Evolutionary conservation across 2,113 vertebrate species (phyloP).

Genomic region (Caranx ignobilis): DNA sequence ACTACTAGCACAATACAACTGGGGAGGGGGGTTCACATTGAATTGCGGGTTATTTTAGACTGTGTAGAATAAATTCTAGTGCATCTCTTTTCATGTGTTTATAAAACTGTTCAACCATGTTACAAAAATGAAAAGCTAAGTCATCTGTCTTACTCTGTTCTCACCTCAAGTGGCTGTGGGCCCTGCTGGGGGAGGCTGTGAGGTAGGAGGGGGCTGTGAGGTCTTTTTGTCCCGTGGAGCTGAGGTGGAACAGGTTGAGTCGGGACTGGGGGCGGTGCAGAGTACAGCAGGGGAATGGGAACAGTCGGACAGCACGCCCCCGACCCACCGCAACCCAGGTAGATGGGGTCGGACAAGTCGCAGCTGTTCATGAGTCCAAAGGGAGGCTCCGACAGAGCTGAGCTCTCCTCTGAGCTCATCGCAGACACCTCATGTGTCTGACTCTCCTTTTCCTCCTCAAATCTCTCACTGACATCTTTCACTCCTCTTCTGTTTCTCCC

Average conservation of each 20-base stretch:
- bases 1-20: background rate
- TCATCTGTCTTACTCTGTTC: background rate
- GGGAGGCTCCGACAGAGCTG: conserved; percentile 31
- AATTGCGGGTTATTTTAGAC: background rate
- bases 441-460: conserved; percentile 48
- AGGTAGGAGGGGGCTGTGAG: conserved; percentile 48
- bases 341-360: conserved; percentile 66
- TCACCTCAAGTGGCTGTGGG: conserved; percentile 72
- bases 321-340: conserved; percentile 47
- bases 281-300: conserved; percentile 44
- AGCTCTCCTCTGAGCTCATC: conserved; percentile 43
- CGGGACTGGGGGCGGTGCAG: conserved; percentile 46
- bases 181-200: conserved; percentile 48
- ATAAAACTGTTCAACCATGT: background rate
- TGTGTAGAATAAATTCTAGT: background rate
- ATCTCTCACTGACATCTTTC: conserved; percentile 22
- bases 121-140: background rate
- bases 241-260: conserved; percentile 51
- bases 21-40: background rate
- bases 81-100: background rate
- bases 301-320: conserved; percentile 51
- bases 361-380: conserved; percentile 51
- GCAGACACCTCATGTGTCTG: conserved; percentile 24
- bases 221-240: conserved; percentile 52
- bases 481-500: conserved; percentile 48